These are phyloP conservation scores for Clivina fossor DNA, from an alignment of 2,888 invertebrate genomes.

Conservation along the genomic window DNA sequence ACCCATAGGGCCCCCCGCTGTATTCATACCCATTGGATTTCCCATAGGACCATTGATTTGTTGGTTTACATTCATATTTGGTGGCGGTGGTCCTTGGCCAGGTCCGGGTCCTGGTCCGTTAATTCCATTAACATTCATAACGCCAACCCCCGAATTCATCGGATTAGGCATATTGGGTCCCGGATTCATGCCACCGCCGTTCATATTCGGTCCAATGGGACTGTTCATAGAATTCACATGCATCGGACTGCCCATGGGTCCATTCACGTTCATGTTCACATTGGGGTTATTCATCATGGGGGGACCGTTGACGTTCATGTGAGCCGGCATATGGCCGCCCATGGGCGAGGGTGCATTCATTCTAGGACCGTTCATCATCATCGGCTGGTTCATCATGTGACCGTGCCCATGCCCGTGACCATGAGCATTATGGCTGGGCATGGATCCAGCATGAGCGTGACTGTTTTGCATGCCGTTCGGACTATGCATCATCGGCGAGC, in stretches of 20 bases:
- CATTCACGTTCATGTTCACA: constrained; percentile 67
- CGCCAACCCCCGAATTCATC: constrained; percentile 37
- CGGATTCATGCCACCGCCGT: constrained; percentile 43
- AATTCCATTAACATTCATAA: constrained; percentile 39
- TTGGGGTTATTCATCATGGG: constrained; percentile 64
- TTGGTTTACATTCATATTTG: constrained; percentile 17
- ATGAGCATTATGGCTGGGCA: constrained; percentile 30
- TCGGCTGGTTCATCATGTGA: constrained; percentile 49
- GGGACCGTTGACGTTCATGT: constrained; percentile 58
- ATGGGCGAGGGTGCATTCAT: constrained; percentile 51
- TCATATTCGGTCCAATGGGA: constrained; percentile 57
- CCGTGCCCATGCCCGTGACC: constrained; percentile 25
- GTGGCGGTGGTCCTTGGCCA: constrained; percentile 9
- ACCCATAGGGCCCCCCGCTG: constrained; percentile 47
- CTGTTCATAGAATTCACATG: constrained; percentile 75
- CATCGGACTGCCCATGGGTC: constrained; percentile 63
- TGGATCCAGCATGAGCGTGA: constrained; percentile 29
- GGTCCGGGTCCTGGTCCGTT: constrained; percentile 33
- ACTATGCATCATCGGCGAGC: constrained; percentile 54
- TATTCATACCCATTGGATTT: constrained; percentile 42
- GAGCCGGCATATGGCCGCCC: constrained; percentile 47
- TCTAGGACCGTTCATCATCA: constrained; percentile 55
- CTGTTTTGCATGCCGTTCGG: constrained; percentile 49
- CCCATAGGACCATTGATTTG: constrained; percentile 42
- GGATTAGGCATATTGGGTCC: constrained; percentile 44